A percentile compares a stretch with the other conserved stretches of the same genome.
Conservation (phyloP, 35 echinoderm and acorn worm genomes). For the Antedon bifida region DNA sequence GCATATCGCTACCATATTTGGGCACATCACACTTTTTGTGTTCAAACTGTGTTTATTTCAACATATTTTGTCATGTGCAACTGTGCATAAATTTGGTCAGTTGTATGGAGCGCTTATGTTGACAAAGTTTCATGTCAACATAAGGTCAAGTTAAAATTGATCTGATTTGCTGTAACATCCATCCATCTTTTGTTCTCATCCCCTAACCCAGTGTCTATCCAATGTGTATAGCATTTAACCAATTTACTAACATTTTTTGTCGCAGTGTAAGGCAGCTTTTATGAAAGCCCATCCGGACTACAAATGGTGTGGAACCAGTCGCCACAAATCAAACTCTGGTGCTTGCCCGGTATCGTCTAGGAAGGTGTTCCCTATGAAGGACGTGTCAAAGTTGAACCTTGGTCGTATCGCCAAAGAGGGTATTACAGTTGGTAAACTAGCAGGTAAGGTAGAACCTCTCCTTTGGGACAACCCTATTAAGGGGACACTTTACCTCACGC, state of each 20-base stretch:
- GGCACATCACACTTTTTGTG: no score
- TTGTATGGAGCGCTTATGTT: neutral
- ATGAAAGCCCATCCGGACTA: slow-evolving; percentile 59
- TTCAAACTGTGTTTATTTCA: neutral
- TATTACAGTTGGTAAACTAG: slow-evolving; percentile 46
- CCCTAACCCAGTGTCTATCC: no score
- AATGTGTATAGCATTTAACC: no score
- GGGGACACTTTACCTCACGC: no score
- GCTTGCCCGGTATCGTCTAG: neutral
- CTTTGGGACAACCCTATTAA: no score
- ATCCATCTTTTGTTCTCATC: no score
- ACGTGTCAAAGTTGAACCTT: neutral
- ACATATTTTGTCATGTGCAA: neutral
- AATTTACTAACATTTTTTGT: neutral
- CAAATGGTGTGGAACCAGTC: slow-evolving; percentile 43
- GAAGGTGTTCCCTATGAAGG: neutral
- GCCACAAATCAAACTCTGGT: slow-evolving; percentile 3
- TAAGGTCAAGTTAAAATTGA: no score
- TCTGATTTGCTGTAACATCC: no score
- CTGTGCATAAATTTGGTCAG: neutral
- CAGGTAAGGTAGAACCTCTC: slow-evolving; percentile 39
- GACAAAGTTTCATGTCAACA: no score
- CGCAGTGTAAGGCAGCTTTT: slow-evolving; percentile 54
- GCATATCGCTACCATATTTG: no score
- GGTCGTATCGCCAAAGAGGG: neutral